Percentiles rank a stretch among this genome's conserved stretches.
These are phyloP conservation scores for Idris sp. DNA, from an alignment of 1,140 invertebrate species.

Conservation along the genomic window DNA sequence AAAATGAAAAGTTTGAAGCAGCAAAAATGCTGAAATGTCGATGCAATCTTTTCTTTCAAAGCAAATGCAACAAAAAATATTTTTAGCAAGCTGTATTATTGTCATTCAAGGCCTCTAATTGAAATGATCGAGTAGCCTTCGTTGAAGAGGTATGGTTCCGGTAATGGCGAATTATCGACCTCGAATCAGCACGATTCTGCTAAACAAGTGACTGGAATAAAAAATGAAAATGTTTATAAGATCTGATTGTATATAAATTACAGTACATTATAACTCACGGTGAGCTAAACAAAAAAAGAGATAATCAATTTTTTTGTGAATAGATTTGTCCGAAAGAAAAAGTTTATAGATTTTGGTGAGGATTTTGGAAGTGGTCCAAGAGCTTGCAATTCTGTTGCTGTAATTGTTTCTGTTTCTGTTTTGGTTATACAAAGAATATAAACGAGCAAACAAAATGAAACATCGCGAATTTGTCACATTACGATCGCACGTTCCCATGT, in stretches of 20 bases:
- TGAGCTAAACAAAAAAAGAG: too few relatives aligned
- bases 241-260: conserved; percentile 52
- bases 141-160: conserved; percentile 68
- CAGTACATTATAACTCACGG: conserved; percentile 40
- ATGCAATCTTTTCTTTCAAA: too few relatives aligned
- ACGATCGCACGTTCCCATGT: conserved; percentile 26
- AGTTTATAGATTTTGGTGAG: too few relatives aligned
- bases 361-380: too few relatives aligned
- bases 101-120: conserved; percentile 66
- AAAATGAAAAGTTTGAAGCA: too few relatives aligned
- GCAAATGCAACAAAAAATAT: too few relatives aligned
- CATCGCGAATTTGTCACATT: conserved; percentile 46
- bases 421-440: conserved; percentile 37
- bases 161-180: conserved; percentile 71
- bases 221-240: conserved; percentile 59
- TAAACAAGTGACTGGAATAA: conserved; percentile 60
- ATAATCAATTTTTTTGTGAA: too few relatives aligned
- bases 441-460: conserved; percentile 39
- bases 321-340: conserved; percentile 35
- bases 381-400: conserved; percentile 25
- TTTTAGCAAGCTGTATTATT: conserved; percentile 64
- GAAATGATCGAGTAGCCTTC: conserved; percentile 67
- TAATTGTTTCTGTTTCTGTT: conserved; percentile 27
- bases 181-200: conserved; percentile 64
- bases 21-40: too few relatives aligned